Percentiles rank a stretch among this genome's conserved stretches.
Conservation (phyloP, 1,140 invertebrate species). For the Danaus melanippus region DNA sequence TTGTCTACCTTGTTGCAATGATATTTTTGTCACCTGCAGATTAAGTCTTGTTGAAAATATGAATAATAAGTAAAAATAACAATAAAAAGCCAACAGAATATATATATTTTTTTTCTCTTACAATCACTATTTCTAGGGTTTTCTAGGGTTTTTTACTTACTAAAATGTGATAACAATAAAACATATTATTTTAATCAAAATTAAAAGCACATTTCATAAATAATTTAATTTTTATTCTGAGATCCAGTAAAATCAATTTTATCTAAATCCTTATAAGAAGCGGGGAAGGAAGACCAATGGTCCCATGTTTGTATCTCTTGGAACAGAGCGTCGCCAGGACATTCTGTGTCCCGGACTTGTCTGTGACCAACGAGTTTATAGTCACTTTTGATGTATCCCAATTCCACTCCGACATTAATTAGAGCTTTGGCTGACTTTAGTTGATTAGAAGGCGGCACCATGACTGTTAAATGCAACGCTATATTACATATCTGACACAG, state of each 20-base stretch:
- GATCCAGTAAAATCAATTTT: slow-evolving; percentile 8
- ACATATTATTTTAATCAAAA: too few relatives aligned
- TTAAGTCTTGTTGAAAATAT: too few relatives aligned
- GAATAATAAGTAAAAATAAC: too few relatives aligned
- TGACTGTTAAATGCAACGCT: slow-evolving; percentile 52
- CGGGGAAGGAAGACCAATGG: slow-evolving; percentile 69
- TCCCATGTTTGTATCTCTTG: slow-evolving; percentile 77
- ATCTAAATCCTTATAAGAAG: slow-evolving; percentile 40
- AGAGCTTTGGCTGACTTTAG: slow-evolving; percentile 74
- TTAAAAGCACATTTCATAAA: too few relatives aligned
- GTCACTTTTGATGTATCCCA: slow-evolving; percentile 73
- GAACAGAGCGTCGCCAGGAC: slow-evolving; percentile 78
- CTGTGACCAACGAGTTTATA: slow-evolving; percentile 81
- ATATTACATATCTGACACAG: background rate
- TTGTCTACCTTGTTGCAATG: too few relatives aligned
- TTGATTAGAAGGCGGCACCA: slow-evolving; percentile 74
- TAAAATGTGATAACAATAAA: too few relatives aligned
- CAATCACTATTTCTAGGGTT: too few relatives aligned
- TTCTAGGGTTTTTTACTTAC: too few relatives aligned
- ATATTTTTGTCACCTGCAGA: too few relatives aligned
- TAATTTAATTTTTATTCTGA: slow-evolving; percentile 1
- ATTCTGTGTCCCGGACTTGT: slow-evolving; percentile 78
- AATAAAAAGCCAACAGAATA: too few relatives aligned
- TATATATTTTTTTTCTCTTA: too few relatives aligned
- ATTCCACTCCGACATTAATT: slow-evolving; percentile 75